A percentile compares a stretch with the other conserved stretches of the same genome.
These are phyloP conservation scores for Strongylocentrotus purpuratus DNA, from an alignment of 35 echinoderm and acorn worm genomes.

Conservation along the genomic window DNA sequence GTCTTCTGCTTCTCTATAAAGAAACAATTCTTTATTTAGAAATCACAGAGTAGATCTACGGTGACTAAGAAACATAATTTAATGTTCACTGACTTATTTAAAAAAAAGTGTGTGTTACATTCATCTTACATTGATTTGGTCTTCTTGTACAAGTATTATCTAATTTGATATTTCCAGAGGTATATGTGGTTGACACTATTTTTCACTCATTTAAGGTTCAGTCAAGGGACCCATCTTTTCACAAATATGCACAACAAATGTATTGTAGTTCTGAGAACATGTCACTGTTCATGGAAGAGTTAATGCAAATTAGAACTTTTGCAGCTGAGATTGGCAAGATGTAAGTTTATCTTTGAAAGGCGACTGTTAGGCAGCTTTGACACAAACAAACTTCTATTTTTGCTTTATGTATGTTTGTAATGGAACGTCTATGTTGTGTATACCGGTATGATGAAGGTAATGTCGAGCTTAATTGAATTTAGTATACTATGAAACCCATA, in stretches of 20 bases:
- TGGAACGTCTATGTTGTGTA: neutral
- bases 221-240: neutral
- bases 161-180: too few species aligned
- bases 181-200: too few species aligned
- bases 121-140: too few species aligned
- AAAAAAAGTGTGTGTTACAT: too few species aligned
- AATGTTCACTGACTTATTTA: too few species aligned
- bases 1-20: too few species aligned
- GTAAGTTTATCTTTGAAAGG: neutral
- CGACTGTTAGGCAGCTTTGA: neutral
- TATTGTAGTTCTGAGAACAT: neutral
- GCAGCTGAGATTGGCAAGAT: neutral
- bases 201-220: too few species aligned
- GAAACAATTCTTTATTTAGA: too few species aligned
- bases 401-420: neutral
- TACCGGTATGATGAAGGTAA: neutral
- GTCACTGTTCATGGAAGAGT: neutral
- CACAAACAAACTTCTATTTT: neutral
- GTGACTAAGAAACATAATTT: too few species aligned
- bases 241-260: neutral
- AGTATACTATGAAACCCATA: neutral
- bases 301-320: neutral
- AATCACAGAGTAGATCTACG: too few species aligned
- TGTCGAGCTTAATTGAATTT: neutral
- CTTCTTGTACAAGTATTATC: too few species aligned